Evolutionary conservation across 2,113 vertebrate genomes (phyloP), one percentile per base, ranked within the genome.

Genomic region (Chlorodrepanis virens): DNA sequence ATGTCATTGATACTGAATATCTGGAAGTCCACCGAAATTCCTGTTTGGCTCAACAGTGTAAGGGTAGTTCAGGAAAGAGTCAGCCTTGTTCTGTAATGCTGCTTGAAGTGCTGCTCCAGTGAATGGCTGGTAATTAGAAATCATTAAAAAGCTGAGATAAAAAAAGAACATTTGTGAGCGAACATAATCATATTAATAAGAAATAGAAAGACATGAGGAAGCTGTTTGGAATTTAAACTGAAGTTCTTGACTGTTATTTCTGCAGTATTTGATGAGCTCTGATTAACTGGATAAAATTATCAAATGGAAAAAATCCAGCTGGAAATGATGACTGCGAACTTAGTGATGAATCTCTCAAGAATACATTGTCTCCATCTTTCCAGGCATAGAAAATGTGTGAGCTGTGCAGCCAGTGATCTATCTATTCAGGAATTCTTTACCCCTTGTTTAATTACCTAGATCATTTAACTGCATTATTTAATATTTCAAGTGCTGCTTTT

Each of bases 221-320:
- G 92, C 35, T 87, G 60, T 83, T 80, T 86, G 64, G 85, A 93
- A 93, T 95, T 97, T 87, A 75, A 87, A 94, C 64, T 37, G 39
- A 92, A 92, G 29, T 71, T 95, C 56, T 83, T 83, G 47, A 89
- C 92, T 91, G 53, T 35, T 92, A 53, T 90, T 95, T 95, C 72
- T 92, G 44, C 64, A 92, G 35, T 86, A 86, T 93, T 57, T 89
- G 72, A 94, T 96, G 92, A 96, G 71, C 83, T 96, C 88, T 94
- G 83, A 96, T 95, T 94, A 96, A 94, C 45, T 83, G 87, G 54
- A 49, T 72, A 83, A 96, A 95, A 96, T 93, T 96, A 93, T 49
- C 85, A 87, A 95, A 89, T 83, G 68, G 68, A 87, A 96, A 96
- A 92, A 90, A 39, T 94, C 68, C 69, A 75, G n/a, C 64, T 95